A percentile compares a stretch with the other conserved stretches of the same genome.
These are phyloP conservation scores for Varroa destructor DNA, from an alignment of 1,140 invertebrate genomes.

Conservation along the genomic window DNA sequence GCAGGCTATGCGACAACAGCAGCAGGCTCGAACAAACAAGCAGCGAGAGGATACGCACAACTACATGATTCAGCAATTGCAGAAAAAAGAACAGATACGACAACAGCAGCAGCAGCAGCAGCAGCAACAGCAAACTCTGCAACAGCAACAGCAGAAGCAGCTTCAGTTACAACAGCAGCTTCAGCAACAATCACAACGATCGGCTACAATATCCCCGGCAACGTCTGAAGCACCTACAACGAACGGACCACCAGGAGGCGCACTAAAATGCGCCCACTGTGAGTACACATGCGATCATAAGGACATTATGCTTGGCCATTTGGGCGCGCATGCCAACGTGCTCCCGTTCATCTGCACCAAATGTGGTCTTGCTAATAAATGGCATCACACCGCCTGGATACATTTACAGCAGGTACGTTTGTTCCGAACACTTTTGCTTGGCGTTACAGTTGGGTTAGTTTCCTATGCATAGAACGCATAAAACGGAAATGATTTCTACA, in stretches of 20 bases:
- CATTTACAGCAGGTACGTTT: constrained; percentile 1
- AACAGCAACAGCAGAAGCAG: no score
- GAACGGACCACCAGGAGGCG: background rate
- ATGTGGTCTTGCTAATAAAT: constrained; percentile 22
- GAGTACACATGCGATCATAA: constrained; percentile 26
- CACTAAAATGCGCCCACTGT: constrained; percentile 25
- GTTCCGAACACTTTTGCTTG: no score
- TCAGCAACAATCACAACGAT: no score
- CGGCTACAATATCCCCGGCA: no score
- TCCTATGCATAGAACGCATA: no score
- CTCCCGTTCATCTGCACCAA: constrained; percentile 27
- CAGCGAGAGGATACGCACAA: constrained; percentile 25
- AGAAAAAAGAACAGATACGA: constrained; percentile 16
- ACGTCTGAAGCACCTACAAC: no score
- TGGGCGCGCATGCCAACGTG: constrained; percentile 17
- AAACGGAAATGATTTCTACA: no score
- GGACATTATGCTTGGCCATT: constrained; percentile 23
- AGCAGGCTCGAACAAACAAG: background rate
- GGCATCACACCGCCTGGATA: constrained; percentile 25
- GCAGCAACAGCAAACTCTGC: no score
- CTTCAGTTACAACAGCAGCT: no score
- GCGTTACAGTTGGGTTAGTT: no score
- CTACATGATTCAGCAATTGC: constrained; percentile 27
- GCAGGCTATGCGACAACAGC: constrained; percentile 3
- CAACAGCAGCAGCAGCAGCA: no score